These are phyloP conservation scores for Sebastes schlegelii DNA, from an alignment of 2,113 vertebrate species.

Conservation along the genomic window DNA sequence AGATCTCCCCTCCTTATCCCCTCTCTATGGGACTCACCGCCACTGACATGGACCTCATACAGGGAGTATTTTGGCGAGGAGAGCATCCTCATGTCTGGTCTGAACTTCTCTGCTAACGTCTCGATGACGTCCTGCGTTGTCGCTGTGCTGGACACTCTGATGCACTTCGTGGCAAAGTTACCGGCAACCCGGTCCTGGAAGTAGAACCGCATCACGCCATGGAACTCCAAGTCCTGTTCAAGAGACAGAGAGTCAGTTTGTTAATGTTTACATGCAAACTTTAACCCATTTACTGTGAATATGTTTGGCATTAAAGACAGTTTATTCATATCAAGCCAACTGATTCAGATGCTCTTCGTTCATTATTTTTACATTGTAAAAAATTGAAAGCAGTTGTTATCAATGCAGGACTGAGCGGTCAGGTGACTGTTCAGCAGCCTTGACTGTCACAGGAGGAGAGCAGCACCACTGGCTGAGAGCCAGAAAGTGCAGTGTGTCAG, in stretches of 20 bases:
- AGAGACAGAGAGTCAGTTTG: neutral
- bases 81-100: slow-evolving; percentile 99
- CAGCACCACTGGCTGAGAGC: slow-evolving; percentile 13
- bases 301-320: neutral
- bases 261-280: neutral
- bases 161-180: slow-evolving; percentile 99
- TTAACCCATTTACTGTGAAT: neutral
- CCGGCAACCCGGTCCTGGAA: slow-evolving; percentile 99
- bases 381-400: neutral
- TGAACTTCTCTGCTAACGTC: slow-evolving; percentile 97
- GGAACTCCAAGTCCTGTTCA: slow-evolving; percentile 95
- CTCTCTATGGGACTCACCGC: slow-evolving; percentile 87
- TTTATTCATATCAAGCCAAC: neutral
- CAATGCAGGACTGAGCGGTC: neutral
- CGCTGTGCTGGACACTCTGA: slow-evolving; percentile 97
- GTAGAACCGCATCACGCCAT: slow-evolving; percentile 99
- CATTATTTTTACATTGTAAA: neutral
- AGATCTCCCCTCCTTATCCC: neutral
- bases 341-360: neutral
- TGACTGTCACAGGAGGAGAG: neutral
- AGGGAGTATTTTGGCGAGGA: slow-evolving; percentile 97
- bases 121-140: slow-evolving; percentile 99
- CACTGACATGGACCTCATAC: slow-evolving; percentile 98
- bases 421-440: slow-evolving; percentile 3
- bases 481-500: slow-evolving; percentile 28